phyloP scores from a whole-genome alignment of 2,888 invertebrate species.

The Agrotis ipsilon region DNA sequence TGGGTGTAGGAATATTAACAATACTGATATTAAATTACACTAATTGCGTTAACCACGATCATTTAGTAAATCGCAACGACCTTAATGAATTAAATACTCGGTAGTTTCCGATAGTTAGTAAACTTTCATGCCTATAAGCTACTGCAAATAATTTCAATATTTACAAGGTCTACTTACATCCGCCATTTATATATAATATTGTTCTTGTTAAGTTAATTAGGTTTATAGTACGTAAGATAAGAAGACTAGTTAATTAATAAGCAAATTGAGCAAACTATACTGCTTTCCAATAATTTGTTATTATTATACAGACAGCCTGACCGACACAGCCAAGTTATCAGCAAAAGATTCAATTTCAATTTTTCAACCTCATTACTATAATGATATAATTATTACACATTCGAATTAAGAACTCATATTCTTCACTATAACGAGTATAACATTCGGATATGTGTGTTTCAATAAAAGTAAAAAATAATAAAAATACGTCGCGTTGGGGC shows the following conservation, averaged over 20 bases:
- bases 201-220: constrained; percentile 13
- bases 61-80: constrained; percentile 52
- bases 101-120: constrained; percentile 54
- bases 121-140: constrained; percentile 35
- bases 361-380: no score
- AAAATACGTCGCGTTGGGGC: no score
- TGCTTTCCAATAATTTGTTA: no score
- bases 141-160: constrained; percentile 32
- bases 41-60: constrained; percentile 32
- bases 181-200: constrained; percentile 21
- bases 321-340: no score
- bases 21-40: constrained; percentile 18
- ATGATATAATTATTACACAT: no score
- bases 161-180: constrained; percentile 49
- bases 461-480: no score
- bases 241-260: neutral
- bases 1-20: constrained; percentile 11
- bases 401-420: neutral
- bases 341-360: neutral
- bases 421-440: no score
- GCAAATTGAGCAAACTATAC: neutral
- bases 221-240: neutral
- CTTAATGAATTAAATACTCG: constrained; percentile 40
- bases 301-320: neutral
- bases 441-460: no score